phyloP scores from a whole-genome alignment of 2,888 invertebrate genomes.

The Syrphus vitripennis region DNA sequence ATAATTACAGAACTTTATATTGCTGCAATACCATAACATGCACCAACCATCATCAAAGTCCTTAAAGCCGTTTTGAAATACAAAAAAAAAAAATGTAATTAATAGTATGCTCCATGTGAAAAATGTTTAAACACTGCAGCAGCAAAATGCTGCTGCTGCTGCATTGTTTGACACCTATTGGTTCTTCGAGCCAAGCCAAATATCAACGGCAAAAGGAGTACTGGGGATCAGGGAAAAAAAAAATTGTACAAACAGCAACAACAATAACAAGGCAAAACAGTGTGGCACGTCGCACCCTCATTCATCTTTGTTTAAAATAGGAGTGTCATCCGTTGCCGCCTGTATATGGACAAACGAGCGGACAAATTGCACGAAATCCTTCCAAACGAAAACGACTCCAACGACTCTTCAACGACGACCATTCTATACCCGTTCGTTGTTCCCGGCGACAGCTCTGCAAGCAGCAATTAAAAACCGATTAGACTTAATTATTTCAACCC shows the following conservation, averaged over 20 bases:
- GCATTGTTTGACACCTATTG: constrained; percentile 61
- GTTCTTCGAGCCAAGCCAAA: constrained; percentile 6
- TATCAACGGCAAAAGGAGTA: not conserved
- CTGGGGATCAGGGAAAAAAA: not conserved
- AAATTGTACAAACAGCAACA: constrained; percentile 17
- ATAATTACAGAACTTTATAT: constrained; percentile 59
- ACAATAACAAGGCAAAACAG: constrained; percentile 28
- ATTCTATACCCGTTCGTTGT: not conserved
- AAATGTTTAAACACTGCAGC: constrained; percentile 49
- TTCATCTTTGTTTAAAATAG: constrained; percentile 68
- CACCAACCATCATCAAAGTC: constrained; percentile 46
- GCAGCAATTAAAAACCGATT: constrained; percentile 70
- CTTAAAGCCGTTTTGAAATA: constrained; percentile 58
- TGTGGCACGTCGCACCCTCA: constrained; percentile 58
- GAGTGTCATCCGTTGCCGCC: constrained; percentile 67
- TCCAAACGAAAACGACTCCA: constrained; percentile 25
- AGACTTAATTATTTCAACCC: constrained; percentile 68
- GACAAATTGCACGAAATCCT: constrained; percentile 59
- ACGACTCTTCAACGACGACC: not conserved
- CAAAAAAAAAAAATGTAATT: constrained; percentile 68
- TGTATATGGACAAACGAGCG: constrained; percentile 65
- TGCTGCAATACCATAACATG: constrained; percentile 20
- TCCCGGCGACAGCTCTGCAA: constrained; percentile 43
- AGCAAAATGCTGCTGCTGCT: constrained; percentile 29
- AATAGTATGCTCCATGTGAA: constrained; percentile 63